Evolutionary conservation across 1,140 invertebrate species (phyloP).

Genomic region (Diorhabda sublineata): DNA sequence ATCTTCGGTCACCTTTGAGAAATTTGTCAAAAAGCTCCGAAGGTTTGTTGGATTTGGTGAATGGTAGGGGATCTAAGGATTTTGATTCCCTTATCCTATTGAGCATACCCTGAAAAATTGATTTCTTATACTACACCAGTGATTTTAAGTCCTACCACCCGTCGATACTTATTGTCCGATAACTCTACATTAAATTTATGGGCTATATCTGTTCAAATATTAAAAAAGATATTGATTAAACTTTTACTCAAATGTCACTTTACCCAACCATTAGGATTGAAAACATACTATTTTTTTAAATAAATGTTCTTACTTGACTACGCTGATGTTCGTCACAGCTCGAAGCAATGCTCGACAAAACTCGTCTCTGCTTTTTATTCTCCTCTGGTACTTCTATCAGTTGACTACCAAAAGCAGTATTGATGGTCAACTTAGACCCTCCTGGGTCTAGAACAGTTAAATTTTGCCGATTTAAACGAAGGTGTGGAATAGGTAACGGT

Average conservation of each 20-base stretch:
- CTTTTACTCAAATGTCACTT: too few species aligned
- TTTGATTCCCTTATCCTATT: slow-evolving; percentile 50
- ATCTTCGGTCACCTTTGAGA: slow-evolving; percentile 17
- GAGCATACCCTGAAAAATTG: slow-evolving; percentile 29
- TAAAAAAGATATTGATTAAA: too few species aligned
- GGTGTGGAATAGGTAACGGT: slow-evolving; percentile 33
- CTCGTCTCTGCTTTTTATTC: slow-evolving; percentile 44
- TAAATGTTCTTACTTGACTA: slow-evolving; percentile 30
- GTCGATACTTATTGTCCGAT: too few species aligned
- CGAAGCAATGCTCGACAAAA: slow-evolving; percentile 53
- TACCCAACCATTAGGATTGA: too few species aligned
- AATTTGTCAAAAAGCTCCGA: slow-evolving; percentile 26
- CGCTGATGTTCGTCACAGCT: slow-evolving; percentile 53
- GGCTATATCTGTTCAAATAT: too few species aligned
- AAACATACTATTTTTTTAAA: too few species aligned
- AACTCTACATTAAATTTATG: too few species aligned
- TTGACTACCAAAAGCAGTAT: slow-evolving; percentile 48
- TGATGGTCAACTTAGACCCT: slow-evolving; percentile 50
- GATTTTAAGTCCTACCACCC: too few species aligned
- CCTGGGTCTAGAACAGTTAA: slow-evolving; percentile 41
- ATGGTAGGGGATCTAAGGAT: slow-evolving; percentile 51
- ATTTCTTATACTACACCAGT: too few species aligned
- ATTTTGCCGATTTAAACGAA: slow-evolving; percentile 35
- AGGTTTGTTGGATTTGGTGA: slow-evolving; percentile 25
- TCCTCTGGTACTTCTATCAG: slow-evolving; percentile 45